Conservation (phyloP, 2,113 vertebrate species). For the Anser brachyrhynchus region DNA sequence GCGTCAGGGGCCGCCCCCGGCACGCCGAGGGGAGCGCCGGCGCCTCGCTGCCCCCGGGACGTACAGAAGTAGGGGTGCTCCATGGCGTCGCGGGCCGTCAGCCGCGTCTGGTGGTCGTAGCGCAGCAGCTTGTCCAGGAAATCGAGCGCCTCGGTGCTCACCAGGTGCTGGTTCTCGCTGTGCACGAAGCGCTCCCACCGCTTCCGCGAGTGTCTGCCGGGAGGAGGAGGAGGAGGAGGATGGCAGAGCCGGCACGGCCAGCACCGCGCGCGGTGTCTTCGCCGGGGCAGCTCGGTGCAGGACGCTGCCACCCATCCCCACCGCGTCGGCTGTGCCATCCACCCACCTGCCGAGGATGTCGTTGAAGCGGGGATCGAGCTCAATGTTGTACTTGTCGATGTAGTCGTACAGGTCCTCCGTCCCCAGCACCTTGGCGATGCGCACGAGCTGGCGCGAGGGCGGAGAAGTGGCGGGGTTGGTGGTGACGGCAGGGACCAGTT, state of each 20-base stretch:
- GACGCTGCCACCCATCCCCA: too few relatives aligned
- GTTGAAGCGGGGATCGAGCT: constrained; percentile 83
- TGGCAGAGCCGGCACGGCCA: too few relatives aligned
- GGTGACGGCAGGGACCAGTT: not conserved
- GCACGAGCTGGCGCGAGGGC: constrained; percentile 70
- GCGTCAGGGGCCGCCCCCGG: not conserved
- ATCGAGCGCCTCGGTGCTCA: constrained; percentile 85
- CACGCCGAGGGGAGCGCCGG: not conserved
- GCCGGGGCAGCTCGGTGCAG: too few relatives aligned
- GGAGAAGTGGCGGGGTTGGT: not conserved
- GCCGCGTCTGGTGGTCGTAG: constrained; percentile 86
- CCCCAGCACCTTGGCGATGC: constrained; percentile 83
- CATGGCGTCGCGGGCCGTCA: constrained; percentile 86
- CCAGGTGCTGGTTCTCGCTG: constrained; percentile 88
- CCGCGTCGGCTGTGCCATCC: too few relatives aligned
- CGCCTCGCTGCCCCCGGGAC: not conserved
- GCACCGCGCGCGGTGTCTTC: too few relatives aligned
- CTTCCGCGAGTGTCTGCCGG: constrained; percentile 83
- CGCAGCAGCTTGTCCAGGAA: constrained; percentile 88
- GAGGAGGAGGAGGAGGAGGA: not conserved
- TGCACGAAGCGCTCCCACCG: constrained; percentile 88
- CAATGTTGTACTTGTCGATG: constrained; percentile 85
- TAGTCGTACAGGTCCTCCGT: constrained; percentile 85
- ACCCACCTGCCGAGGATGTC: constrained; percentile 82
- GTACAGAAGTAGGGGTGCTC: constrained; percentile 88